These are phyloP conservation scores for Apodemus agrarius DNA, from an alignment of 2,797 vertebrate genomes.

Conservation along the genomic window DNA sequence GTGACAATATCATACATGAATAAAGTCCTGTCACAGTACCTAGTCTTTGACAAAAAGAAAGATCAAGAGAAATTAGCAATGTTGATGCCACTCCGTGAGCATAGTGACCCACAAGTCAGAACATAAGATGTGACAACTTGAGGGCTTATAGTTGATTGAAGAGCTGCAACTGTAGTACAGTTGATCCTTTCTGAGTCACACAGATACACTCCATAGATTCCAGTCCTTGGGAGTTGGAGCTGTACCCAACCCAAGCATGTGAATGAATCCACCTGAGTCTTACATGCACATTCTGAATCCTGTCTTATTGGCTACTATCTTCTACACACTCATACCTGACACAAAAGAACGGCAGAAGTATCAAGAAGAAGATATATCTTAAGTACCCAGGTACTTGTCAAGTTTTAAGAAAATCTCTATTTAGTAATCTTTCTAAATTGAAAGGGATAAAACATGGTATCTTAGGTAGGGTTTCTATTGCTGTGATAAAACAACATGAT, in stretches of 20 bases:
- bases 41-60: neutral
- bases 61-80: neutral
- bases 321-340: neutral
- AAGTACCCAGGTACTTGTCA: neutral
- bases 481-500: neutral
- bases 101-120: neutral
- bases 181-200: neutral
- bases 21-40: neutral
- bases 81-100: neutral
- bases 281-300: neutral
- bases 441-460: neutral
- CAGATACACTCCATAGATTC: neutral
- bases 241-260: neutral
- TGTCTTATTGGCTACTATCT: neutral
- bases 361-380: neutral
- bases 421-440: neutral
- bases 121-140: neutral
- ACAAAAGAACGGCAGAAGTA: conserved; percentile 7
- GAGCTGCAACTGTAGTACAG: neutral
- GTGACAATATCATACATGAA: neutral
- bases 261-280: neutral
- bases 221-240: neutral
- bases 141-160: neutral
- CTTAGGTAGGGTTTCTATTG: neutral
- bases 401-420: conserved; percentile 4